Evolutionary conservation across 35 echinoderm and acorn worm genomes (phyloP).

Genomic region (Ophiothrix spiculata): DNA sequence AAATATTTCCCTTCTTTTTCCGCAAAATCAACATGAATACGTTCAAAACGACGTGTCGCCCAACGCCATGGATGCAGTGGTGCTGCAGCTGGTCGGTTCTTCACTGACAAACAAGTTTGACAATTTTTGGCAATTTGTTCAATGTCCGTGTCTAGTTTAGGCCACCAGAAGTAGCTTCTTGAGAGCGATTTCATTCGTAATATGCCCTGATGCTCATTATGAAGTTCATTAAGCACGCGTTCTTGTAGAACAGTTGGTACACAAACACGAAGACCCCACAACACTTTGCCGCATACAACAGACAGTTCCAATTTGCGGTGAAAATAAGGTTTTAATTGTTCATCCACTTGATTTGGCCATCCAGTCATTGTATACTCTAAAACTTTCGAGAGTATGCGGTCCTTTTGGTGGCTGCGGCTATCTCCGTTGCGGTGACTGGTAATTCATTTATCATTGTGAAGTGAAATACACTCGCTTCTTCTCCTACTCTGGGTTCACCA

Average conservation of each 20-base stretch:
- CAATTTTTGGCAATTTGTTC: constrained; percentile 40
- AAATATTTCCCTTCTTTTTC: too few relatives aligned
- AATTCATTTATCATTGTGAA: constrained; percentile 19
- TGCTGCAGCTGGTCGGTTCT: constrained; percentile 32
- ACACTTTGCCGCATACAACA: constrained; percentile 56
- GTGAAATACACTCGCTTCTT: not conserved
- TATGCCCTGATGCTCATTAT: constrained; percentile 49
- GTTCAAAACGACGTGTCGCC: constrained; percentile 19
- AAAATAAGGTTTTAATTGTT: constrained; percentile 36
- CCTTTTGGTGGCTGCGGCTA: constrained; percentile 55
- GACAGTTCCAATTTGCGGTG: constrained; percentile 36
- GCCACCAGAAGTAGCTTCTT: constrained; percentile 48
- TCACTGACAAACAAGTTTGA: constrained; percentile 27
- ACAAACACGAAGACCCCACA: constrained; percentile 52
- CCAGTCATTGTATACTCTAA: constrained; percentile 62
- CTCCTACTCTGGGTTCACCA: not conserved
- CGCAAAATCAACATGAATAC: constrained; percentile 64
- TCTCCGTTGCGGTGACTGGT: constrained; percentile 47
- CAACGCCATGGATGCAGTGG: constrained; percentile 52
- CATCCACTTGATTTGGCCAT: constrained; percentile 56
- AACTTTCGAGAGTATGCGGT: constrained; percentile 47
- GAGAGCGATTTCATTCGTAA: constrained; percentile 59
- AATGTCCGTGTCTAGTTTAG: constrained; percentile 57
- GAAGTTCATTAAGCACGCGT: constrained; percentile 49
- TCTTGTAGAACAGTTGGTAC: constrained; percentile 35